Evolutionary conservation across 2,113 vertebrate genomes (phyloP), one percentile per base, ranked within the genome.

Genomic region (Excalfactoria chinensis): DNA sequence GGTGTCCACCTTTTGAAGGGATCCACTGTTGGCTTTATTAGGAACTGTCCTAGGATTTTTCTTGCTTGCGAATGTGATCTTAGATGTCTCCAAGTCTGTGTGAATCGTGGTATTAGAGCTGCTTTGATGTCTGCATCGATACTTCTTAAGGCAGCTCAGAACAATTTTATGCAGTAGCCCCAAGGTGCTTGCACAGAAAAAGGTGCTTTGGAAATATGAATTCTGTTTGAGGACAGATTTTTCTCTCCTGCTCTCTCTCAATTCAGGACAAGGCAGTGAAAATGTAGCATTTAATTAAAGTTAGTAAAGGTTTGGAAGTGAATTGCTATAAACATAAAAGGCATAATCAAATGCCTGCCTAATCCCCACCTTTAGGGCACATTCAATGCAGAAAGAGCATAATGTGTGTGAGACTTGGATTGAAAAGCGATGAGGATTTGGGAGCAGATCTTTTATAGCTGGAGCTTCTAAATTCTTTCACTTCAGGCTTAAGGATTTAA

Each of bases 321-420:
- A 95, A 92, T 94, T 85, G 60, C 94, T 72, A 30, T 95, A 95
- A 96, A 95, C 93, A 93, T 96, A 93, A 96, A 94, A 86, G 93
- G 64, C 74, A 56, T 89, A 92, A 96, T 93, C 82, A 93, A 84
- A 83, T 93, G 89, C 74, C 91, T 95, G 60, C 69, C 75, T 95
- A 95, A 94, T 95, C 91, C 89, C 85, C 69, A 94, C 79, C 87
- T 89, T 96, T 91, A 93, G 79, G 94, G 89, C 82, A 46, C 75
- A 74, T 89, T 96, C 89, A 87, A 93, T 77, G 69, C 49, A 28
- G 78, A 59, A 74, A 78, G 75, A 86, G 44, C 88, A 62, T 41
- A 92, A 72, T 51, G n/a, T 80, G 34, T 67, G 7, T 32, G 84
- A 80, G 79, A 81, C 75, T 32, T 53, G 84, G 43, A 91, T 58